Base-by-base conservation (phyloP, 2,888 invertebrate species). In the Nipponacmea schrenckii region DNA sequence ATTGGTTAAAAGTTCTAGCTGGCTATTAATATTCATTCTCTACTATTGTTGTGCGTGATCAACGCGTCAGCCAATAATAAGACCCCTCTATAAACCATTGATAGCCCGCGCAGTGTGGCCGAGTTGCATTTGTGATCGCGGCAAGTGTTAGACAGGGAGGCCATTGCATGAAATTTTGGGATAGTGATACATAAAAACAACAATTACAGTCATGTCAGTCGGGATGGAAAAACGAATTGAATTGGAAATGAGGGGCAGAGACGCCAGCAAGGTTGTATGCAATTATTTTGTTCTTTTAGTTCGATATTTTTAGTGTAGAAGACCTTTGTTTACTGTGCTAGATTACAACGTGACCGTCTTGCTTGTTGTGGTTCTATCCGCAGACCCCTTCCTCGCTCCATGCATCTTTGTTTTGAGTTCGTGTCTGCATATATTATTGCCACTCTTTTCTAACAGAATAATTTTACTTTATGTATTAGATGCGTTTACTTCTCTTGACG, bases 231-330 rank as follows among this genome's bases (percentile, higher is more conserved):
- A 83, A 90, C 94, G 97, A 91, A 94, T 98, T 92, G 94, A 94
- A 89, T 92, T 97, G 89, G 98, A 98, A 91, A 94, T 95, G 91
- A 92, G 97, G 89, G 97, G 96, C 90, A 93, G 94, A 90, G 93
- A 93, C 90, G 94, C 96, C 85, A 93, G 93, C 89, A 94, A 96
- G 92, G 97, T 97, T 92, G 93, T 93, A 89, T 69, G 50, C 80
- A 64, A 67, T 74, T 77, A 76, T 46, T 73, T 75, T 45, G 64
- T 26, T 81, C 65, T 24, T 72, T 27, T 56, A n/a, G 48, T 50
- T 5, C 27, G 8, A 45, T 24, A 24, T 27, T 62, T 71, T 67
- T 66, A 46, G 31, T 31, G 63, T 20, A 45, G 62, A 14, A 39
- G 39, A 2, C 14, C 17, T 17, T 26, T 20, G 63, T 39, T 39